Percentiles rank a stretch among this genome's conserved stretches.
Conservation (phyloP, 2,113 vertebrate species). For the Petromus typicus region DNA sequence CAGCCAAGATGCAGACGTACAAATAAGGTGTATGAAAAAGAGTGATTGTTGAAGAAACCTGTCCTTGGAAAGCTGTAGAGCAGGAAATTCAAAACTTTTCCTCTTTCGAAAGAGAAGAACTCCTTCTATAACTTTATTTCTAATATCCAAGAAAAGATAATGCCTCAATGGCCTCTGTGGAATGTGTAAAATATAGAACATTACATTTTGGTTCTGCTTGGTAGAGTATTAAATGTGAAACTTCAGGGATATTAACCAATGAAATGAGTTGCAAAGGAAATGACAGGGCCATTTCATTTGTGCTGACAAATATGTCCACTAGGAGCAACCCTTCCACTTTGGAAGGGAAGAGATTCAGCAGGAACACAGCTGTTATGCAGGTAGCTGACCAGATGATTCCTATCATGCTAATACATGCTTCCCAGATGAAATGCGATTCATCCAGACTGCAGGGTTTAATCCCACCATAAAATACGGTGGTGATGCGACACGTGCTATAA, state of each 20-base stretch:
- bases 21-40: not conserved
- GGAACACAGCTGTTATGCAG: not conserved
- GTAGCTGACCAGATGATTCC: not conserved
- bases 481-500: not conserved
- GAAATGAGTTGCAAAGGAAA: no score
- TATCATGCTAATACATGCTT: not conserved
- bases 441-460: not conserved
- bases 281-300: not conserved
- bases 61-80: not conserved
- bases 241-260: not conserved
- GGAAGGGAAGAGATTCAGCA: not conserved
- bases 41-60: not conserved
- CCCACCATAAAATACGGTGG: not conserved
- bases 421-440: not conserved
- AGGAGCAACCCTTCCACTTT: not conserved
- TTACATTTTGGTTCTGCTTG: not conserved
- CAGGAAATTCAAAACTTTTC: not conserved
- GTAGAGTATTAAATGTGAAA: not conserved
- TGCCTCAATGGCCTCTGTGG: not conserved
- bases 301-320: not conserved
- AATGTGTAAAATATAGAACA: not conserved
- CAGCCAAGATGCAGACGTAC: not conserved
- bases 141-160: not conserved
- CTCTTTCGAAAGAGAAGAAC: not conserved
- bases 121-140: slow-evolving; percentile 4